Evolutionary conservation across 2,113 vertebrate species (phyloP).

Genomic region (Hirundichthys speculiger): DNA sequence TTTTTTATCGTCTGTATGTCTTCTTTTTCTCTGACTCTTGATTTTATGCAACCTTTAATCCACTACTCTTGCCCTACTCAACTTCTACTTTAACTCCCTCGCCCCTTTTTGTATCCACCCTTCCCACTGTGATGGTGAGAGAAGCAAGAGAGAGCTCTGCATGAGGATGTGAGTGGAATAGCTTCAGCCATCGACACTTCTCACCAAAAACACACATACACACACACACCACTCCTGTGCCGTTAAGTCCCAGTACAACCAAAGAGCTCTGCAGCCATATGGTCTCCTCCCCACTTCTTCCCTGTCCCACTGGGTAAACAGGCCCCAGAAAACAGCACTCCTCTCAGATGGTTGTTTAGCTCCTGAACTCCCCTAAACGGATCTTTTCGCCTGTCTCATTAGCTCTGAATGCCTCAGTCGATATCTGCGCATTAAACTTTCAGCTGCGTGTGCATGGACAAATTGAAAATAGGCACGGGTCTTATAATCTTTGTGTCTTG

Average conservation of each 20-base stretch:
- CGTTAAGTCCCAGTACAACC: slow-evolving; percentile 65
- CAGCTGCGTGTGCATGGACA: background rate
- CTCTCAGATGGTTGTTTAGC: slow-evolving; percentile 33
- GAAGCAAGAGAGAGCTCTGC: slow-evolving; percentile 64
- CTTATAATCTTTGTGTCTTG: background rate
- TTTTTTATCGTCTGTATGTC: slow-evolving; percentile 12
- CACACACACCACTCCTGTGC: slow-evolving; percentile 32
- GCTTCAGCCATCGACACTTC: slow-evolving; percentile 28
- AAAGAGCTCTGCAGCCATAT: slow-evolving; percentile 58
- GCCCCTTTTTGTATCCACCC: slow-evolving; percentile 12
- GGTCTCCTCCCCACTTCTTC: slow-evolving; percentile 17
- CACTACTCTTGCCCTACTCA: slow-evolving; percentile 3
- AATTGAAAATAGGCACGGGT: background rate
- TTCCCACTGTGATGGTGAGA: slow-evolving; percentile 43
- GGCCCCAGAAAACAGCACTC: slow-evolving; percentile 36
- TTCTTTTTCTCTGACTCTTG: slow-evolving; percentile 14
- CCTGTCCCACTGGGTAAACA: slow-evolving; percentile 50
- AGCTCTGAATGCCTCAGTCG: slow-evolving; percentile 30
- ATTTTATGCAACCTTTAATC: slow-evolving; percentile 1
- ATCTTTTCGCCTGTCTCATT: slow-evolving; percentile 48
- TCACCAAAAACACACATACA: slow-evolving; percentile 1
- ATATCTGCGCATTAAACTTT: slow-evolving; percentile 33
- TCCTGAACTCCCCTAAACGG: slow-evolving; percentile 48
- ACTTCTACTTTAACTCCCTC: slow-evolving; percentile 35
- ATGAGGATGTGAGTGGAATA: slow-evolving; percentile 81